Percentiles rank a stretch among this genome's conserved stretches.
Conservation (phyloP, 1,140 invertebrate genomes). For the Eciton burchellii region DNA sequence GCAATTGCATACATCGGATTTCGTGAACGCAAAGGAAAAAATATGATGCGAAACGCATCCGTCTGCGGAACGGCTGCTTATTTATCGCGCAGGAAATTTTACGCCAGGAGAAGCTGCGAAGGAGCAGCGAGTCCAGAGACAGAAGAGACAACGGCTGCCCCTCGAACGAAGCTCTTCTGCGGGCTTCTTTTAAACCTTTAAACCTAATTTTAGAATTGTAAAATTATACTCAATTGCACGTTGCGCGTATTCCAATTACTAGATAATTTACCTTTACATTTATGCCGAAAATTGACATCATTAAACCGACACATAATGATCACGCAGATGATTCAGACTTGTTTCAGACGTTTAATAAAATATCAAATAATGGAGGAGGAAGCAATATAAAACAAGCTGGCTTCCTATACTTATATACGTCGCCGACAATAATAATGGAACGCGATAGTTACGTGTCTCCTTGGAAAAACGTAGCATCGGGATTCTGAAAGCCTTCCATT, state of each 20-base stretch:
- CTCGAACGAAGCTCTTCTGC: background rate
- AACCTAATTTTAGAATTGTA: background rate
- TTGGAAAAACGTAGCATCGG: slow-evolving; percentile 64
- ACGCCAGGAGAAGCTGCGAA: background rate
- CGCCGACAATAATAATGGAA: slow-evolving; percentile 66
- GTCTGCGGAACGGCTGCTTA: slow-evolving; percentile 34
- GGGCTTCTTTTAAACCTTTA: background rate
- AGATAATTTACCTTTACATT: background rate
- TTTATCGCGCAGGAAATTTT: slow-evolving; percentile 46
- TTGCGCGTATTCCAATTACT: too few species aligned
- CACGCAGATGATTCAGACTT: slow-evolving; percentile 25
- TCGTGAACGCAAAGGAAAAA: slow-evolving; percentile 23
- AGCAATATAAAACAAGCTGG: slow-evolving; percentile 20
- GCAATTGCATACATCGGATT: too few species aligned
- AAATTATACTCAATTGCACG: slow-evolving; percentile 17
- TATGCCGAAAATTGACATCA: slow-evolving; percentile 11
- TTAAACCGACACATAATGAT: slow-evolving; percentile 46
- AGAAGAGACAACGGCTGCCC: slow-evolving; percentile 14
- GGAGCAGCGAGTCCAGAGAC: background rate
- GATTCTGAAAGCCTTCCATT: slow-evolving; percentile 49
- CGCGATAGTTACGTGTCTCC: slow-evolving; percentile 65
- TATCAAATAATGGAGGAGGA: slow-evolving; percentile 45
- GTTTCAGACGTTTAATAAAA: slow-evolving; percentile 52
- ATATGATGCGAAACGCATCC: slow-evolving; percentile 11
- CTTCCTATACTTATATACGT: slow-evolving; percentile 34